Evolutionary conservation across 2,888 invertebrate species (phyloP), one percentile per base, ranked within the genome.

Genomic region (Brachyopa scutellaris): DNA sequence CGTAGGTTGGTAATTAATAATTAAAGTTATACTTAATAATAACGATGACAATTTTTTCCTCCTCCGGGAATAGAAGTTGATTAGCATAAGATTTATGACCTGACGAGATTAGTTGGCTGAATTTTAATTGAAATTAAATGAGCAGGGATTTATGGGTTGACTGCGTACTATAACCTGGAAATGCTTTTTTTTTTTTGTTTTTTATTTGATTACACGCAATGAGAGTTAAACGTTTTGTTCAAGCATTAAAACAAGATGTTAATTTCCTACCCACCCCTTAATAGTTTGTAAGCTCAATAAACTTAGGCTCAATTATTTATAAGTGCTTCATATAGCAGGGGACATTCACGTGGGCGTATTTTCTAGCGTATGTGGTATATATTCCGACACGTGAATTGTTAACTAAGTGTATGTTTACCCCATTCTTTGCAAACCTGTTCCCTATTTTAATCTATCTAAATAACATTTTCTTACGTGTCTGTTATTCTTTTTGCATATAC

Each of bases 21-120:
- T 40, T 42, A 40, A 53, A 31, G 11, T 66, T 51, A 59, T 31
- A 9, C 31, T 53, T 53, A 26, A 23, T 45, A 55, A 45, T 67
- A 9, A 47, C 26, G 13, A 45, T 47, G 45, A 45, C n/a, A 17
- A 23, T 33, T 31, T 45, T 59, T 15, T 21, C 42, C 29, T 23
- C 15, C 17, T 19, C 4, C 17, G 1, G 4, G 26, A 23, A 59
- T 21, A 19, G 31, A 61, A 31, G 11, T 26, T 69, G 19, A 57
- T 69, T 57, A 57, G 36, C 69, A 57, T 57, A 38, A 33, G 45
- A 57, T 47, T 69, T 45, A 67, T 42, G 21, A 55, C 15, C 45
- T 31, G 33, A 23, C 8, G 42, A 23, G 67, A 36, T 45, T 45
- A 31, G n/a, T 45, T 67, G 33, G 53, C 33, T 67, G 53, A 45